A percentile compares a stretch with the other conserved stretches of the same genome.
phyloP scores from a whole-genome alignment of 2,113 vertebrate genomes.

The Dunckerocampus dactyliophorus region DNA sequence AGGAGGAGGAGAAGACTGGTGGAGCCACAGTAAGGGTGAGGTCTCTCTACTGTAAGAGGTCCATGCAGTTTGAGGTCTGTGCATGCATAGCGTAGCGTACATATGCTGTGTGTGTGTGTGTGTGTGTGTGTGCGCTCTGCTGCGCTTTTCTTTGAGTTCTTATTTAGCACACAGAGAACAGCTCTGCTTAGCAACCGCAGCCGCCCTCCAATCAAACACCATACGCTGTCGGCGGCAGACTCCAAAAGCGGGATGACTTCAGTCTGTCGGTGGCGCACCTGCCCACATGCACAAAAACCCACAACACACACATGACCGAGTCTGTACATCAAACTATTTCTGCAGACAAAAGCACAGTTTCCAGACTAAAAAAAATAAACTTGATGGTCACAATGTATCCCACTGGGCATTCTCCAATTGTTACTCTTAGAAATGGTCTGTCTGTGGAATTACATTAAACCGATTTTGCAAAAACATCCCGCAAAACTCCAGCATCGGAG shows the following conservation, averaged over 20 bases:
- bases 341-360: not conserved
- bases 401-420: not conserved
- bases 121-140: conserved; percentile 51
- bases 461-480: too few relatives aligned
- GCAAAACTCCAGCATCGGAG: too few relatives aligned
- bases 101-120: conserved; percentile 22
- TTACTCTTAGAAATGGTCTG: too few relatives aligned
- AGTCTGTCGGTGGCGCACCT: conserved; percentile 44
- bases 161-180: conserved; percentile 79
- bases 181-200: conserved; percentile 80
- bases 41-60: conserved; percentile 55
- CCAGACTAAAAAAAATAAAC: not conserved
- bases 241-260: conserved; percentile 59
- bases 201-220: conserved; percentile 69
- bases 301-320: conserved; percentile 8
- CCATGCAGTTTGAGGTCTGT: conserved; percentile 38
- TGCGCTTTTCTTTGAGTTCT: conserved; percentile 69
- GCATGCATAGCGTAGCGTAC: conserved; percentile 5
- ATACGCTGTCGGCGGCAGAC: conserved; percentile 55
- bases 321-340: conserved; percentile 14
- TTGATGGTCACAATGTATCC: not conserved
- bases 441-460: too few relatives aligned
- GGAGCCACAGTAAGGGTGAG: conserved; percentile 41
- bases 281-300: conserved; percentile 31
- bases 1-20: conserved; percentile 26